Percentiles rank a stretch among this genome's conserved stretches.
These are phyloP conservation scores for Sebastiscus tertius DNA, from an alignment of 2,797 vertebrate genomes.

Conservation along the genomic window DNA sequence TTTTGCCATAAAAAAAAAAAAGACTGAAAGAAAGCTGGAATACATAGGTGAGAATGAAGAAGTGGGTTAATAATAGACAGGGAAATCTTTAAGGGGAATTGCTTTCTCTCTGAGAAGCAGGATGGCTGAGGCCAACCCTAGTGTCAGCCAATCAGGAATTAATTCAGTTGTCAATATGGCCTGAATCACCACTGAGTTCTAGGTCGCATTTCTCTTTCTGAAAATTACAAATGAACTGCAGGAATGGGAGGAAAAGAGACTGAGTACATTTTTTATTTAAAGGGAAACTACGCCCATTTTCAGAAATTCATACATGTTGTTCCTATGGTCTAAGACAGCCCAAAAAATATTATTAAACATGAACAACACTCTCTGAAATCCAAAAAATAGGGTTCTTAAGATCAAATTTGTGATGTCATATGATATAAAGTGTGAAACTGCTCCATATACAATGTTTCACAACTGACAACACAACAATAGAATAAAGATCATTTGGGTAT, in stretches of 20 bases:
- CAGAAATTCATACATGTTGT: too few species aligned
- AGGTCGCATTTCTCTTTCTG: slow-evolving; percentile 47
- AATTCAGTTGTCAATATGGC: slow-evolving; percentile 75
- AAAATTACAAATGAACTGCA: slow-evolving; percentile 51
- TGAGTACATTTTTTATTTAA: background rate
- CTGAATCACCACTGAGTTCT: slow-evolving; percentile 68
- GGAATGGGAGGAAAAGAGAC: background rate
- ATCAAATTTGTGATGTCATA: too few species aligned
- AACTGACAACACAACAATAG: too few species aligned
- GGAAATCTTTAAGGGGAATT: slow-evolving; percentile 68
- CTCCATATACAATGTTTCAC: too few species aligned
- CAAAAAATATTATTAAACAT: too few species aligned
- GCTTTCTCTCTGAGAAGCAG: slow-evolving; percentile 52
- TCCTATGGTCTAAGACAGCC: too few species aligned
- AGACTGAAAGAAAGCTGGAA: slow-evolving; percentile 18
- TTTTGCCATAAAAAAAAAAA: slow-evolving; percentile 12
- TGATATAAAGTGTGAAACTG: too few species aligned
- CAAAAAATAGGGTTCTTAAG: too few species aligned
- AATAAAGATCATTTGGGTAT: too few species aligned
- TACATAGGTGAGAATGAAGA: slow-evolving; percentile 35
- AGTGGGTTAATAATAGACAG: slow-evolving; percentile 40
- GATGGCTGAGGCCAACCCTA: slow-evolving; percentile 40
- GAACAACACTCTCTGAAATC: too few species aligned
- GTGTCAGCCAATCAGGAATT: slow-evolving; percentile 69
- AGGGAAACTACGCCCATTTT: too few species aligned